Base-by-base conservation (phyloP, 2,113 vertebrate genomes). In the Irena cyanogastra region DNA sequence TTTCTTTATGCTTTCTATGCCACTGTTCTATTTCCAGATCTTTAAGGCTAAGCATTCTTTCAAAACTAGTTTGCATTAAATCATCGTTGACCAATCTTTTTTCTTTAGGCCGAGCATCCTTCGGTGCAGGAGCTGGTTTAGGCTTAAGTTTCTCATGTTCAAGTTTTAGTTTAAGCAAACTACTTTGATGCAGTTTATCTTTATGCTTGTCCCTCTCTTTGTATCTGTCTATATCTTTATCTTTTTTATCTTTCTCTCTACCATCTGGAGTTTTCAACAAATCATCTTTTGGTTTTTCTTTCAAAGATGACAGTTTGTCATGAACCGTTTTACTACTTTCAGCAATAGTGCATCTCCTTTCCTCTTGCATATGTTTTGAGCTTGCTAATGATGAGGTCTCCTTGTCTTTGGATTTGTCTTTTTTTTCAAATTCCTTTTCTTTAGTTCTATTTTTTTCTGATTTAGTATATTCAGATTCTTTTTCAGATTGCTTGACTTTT, bases 61-160 rank as follows among this genome's bases (percentile, higher is more conserved):
- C 99, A 37, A 99, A 99, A 97, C 99, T 99, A 66, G 99, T 99
- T 97, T 99, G 99, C 99, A 99, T 99, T 93, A 99, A 97, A 96
- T 99, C 99, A 54, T 99, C 99, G 0, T 99, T 99, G n/a, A 99
- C 99, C 19, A 99, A 97, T 69, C 99, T 98, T 86, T 99, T 99
- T 79, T 99, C 99, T 97, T 99, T 99, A 72, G 99, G 99, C 71
- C 98, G 98, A 87, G 90, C 47, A 74, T 99, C 99, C 93, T 99
- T 99, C 6, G 97, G 63, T n/a, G 97, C 97, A 42, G 98, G 93
- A 23, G 97, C 97, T 78, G 97, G 94, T 94, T 99, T 99, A 42
- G 98, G 94, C 91, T 99, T 99, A 90, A 94, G 86, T 79, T 98
- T 98, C 64, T 99, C 99, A 17, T 94, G 66, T 70, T 99, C 99